Evolutionary conservation across 2,797 vertebrate species (phyloP).

Genomic region (Cyprinodon diabolis): DNA sequence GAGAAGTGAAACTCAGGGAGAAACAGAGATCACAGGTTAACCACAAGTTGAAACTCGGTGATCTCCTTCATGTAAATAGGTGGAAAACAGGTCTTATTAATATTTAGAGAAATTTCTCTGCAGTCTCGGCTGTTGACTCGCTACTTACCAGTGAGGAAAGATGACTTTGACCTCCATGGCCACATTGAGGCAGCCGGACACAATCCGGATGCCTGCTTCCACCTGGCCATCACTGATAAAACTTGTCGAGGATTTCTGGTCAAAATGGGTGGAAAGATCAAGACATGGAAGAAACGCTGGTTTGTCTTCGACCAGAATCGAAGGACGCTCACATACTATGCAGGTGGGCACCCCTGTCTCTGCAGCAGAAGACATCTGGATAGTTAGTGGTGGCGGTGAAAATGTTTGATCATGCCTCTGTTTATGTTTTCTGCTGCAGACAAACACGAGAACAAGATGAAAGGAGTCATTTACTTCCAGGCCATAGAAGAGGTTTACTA

Average conservation of each 20-base stretch:
- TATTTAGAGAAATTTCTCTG: background rate
- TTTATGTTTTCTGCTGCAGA: slow-evolving; percentile 79
- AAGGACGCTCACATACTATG: slow-evolving; percentile 92
- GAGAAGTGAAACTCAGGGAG: slow-evolving; percentile 94
- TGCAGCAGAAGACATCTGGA: slow-evolving; percentile 3
- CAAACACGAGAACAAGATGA: slow-evolving; percentile 98
- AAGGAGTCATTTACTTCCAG: slow-evolving; percentile 99
- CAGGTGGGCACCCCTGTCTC: slow-evolving; percentile 77
- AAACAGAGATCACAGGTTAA: slow-evolving; percentile 92
- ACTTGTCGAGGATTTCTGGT: slow-evolving; percentile 95
- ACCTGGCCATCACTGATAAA: slow-evolving; percentile 93
- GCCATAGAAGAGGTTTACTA: slow-evolving; percentile 99
- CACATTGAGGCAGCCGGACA: slow-evolving; percentile 93
- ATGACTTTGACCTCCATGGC: slow-evolving; percentile 91
- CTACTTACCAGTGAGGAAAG: slow-evolving; percentile 91
- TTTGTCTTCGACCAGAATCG: slow-evolving; percentile 97
- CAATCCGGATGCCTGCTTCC: slow-evolving; percentile 92
- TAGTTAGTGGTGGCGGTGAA: background rate
- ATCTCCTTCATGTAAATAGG: background rate
- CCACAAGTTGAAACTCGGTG: background rate
- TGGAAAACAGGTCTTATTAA: background rate
- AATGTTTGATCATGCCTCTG: slow-evolving; percentile 46
- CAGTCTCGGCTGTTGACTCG: slow-evolving; percentile 93
- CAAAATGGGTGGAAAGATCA: slow-evolving; percentile 98
- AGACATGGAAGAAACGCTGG: slow-evolving; percentile 98